Base-by-base conservation (phyloP, 1,140 invertebrate genomes). In the Diprion similis region DNA sequence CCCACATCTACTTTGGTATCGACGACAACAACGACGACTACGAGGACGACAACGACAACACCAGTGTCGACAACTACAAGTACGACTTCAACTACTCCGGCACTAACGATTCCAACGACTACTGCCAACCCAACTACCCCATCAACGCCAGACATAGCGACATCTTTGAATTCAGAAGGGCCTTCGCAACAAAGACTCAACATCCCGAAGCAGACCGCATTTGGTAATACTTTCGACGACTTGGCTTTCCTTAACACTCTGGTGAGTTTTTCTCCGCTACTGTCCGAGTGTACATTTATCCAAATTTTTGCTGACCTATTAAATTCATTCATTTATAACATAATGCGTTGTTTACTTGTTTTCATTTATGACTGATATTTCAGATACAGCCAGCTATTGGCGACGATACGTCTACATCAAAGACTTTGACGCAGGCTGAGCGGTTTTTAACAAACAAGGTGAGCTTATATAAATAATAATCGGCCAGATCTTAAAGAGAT, bases 361-460 rank as follows among this genome's bases (percentile, higher is more conserved):
- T 37, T 37, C 24, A 37, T 37, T 37, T 66, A 70, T 45, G 10
- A 67, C 75, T 71, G 24, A 77, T 74, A 70, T 77, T 79, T 70
- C 67, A 88, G 86, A 76, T 88, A 51, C 82, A 87, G 74, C 78
- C 80, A 70, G 47, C 79, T 11, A 78, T 73, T 74, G 73, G 77
- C 46, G 66, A 68, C 17, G 71, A 77, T 10, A 79, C 82, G 0
- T 59, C 51, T 13, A 86, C 81, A 7, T 79, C 84, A 10, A 88
- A 87, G 75, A 86, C 86, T 7, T 75, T 88, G 7, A 84, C 82
- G 8, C 82, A 88, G 75, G 83, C 85, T 8, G 87, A 88, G 68
- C 83, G 84, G 68, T 68, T 86, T 15, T 71, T 88, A 47, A 86
- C 87, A 0, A 86, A 88, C 11, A 88, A 86, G 78, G 87, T 86